These are phyloP conservation scores for Acanthiza pusilla DNA, from an alignment of 2,797 vertebrate species.

Conservation along the genomic window DNA sequence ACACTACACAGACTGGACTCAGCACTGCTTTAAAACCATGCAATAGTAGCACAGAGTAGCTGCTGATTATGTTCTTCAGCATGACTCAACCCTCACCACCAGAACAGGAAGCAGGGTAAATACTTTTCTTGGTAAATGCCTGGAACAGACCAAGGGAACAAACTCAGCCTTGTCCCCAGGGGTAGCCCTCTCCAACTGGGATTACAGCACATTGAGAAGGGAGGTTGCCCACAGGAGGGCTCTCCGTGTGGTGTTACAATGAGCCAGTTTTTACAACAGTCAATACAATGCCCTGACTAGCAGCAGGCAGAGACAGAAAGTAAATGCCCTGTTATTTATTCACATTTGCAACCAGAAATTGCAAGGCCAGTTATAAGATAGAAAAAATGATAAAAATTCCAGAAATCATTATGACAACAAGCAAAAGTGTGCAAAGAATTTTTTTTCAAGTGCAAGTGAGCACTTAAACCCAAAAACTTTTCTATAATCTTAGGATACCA, in stretches of 20 bases:
- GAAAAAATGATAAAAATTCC: neutral
- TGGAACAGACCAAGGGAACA: neutral
- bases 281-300: neutral
- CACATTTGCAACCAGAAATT: neutral
- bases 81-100: neutral
- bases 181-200: neutral
- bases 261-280: neutral
- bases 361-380: neutral
- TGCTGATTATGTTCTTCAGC: neutral
- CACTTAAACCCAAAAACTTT: neutral
- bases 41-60: neutral
- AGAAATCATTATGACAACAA: neutral
- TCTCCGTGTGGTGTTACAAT: neutral
- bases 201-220: neutral
- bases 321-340: neutral
- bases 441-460: neutral
- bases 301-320: neutral
- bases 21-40: neutral
- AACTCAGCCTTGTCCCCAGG: neutral
- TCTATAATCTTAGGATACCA: neutral
- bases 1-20: neutral
- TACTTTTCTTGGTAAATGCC: neutral
- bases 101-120: neutral
- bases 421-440: neutral
- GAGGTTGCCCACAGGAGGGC: fast-evolving